A percentile compares a stretch with the other conserved stretches of the same genome.
phyloP scores from a whole-genome alignment of 2,888 invertebrate genomes.

The Xylocampa areola region DNA sequence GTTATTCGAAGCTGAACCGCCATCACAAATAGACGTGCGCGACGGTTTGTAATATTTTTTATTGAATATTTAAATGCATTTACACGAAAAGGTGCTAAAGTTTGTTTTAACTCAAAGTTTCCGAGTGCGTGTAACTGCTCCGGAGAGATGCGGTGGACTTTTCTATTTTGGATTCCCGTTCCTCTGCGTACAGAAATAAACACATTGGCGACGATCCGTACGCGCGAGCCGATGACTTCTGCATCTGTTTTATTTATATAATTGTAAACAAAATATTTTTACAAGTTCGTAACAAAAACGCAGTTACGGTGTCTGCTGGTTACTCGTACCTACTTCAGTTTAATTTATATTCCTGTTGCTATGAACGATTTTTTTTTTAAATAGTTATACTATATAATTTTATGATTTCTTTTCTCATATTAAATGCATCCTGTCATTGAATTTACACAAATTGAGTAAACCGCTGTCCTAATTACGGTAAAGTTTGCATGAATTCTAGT shows the following conservation, averaged over 20 bases:
- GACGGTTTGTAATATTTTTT: slow-evolving; percentile 22
- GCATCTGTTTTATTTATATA: slow-evolving; percentile 69
- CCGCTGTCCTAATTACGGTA: too few species aligned
- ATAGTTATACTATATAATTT: too few species aligned
- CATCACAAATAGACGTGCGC: slow-evolving; percentile 71
- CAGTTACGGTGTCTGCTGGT: background rate
- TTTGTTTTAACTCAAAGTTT: slow-evolving; percentile 53
- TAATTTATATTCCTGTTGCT: too few species aligned
- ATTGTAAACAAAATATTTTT: slow-evolving; percentile 47
- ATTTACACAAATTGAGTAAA: too few species aligned
- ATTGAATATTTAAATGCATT: slow-evolving; percentile 35
- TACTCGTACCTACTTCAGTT: too few species aligned
- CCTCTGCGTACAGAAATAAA: slow-evolving; percentile 85
- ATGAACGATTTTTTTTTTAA: too few species aligned
- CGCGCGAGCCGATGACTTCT: slow-evolving; percentile 67
- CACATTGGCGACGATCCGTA: slow-evolving; percentile 77
- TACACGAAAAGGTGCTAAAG: slow-evolving; percentile 58
- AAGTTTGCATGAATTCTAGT: too few species aligned
- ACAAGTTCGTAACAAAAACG: slow-evolving; percentile 16
- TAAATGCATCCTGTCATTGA: too few species aligned
- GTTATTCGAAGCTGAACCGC: slow-evolving; percentile 69
- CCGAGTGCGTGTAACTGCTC: slow-evolving; percentile 78
- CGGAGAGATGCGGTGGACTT: slow-evolving; percentile 82
- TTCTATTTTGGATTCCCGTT: slow-evolving; percentile 85
- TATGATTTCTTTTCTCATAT: too few species aligned